Evolutionary conservation across 2,113 vertebrate species (phyloP).

Genomic region (Vireo altiloquus): DNA sequence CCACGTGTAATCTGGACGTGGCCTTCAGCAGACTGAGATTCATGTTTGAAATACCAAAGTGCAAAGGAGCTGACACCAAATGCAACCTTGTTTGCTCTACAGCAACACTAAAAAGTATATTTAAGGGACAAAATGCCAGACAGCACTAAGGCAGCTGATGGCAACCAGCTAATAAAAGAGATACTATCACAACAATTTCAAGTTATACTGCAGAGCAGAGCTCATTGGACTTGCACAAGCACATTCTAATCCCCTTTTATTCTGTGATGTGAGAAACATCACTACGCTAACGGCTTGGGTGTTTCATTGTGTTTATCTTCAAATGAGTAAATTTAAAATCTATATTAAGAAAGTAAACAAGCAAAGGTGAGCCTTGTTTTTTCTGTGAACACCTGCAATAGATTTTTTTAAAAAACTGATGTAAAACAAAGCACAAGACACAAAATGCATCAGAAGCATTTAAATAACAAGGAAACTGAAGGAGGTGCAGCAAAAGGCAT

Average conservation of each 20-base stretch:
- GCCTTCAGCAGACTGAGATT: neutral
- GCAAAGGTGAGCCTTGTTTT: neutral
- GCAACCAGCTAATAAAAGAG: neutral
- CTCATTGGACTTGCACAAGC: neutral
- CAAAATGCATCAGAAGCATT: neutral
- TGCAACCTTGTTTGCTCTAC: neutral
- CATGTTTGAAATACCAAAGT: accelerated
- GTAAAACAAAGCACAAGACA: neutral
- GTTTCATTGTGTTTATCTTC: neutral
- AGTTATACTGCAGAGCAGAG: neutral
- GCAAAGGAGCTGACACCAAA: neutral
- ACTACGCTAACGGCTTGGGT: neutral
- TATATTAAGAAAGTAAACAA: neutral
- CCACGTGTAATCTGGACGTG: too few species aligned
- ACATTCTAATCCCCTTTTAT: neutral
- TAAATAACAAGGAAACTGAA: neutral
- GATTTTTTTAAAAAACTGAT: neutral
- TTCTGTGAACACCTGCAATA: neutral
- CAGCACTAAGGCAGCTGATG: neutral
- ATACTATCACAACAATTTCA: neutral
- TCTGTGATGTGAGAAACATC: neutral
- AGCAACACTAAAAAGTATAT: neutral
- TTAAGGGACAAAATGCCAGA: neutral
- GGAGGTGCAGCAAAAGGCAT: neutral
- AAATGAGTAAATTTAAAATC: neutral